Evolutionary conservation across 1,140 invertebrate species (phyloP).

Genomic region (Lasioglossum baleicum): DNA sequence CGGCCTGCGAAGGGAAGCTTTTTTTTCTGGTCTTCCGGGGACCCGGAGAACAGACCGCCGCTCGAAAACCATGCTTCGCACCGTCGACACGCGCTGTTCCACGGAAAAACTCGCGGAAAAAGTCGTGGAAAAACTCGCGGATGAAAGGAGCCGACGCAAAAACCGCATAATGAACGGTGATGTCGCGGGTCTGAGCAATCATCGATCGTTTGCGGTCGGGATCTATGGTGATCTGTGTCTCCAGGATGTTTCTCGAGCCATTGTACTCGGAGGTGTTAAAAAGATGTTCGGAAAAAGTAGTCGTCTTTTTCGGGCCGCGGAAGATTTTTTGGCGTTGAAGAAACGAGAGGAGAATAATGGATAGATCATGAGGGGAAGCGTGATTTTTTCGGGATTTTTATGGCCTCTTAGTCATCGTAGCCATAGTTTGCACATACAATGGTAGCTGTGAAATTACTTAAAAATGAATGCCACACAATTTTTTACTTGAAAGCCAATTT

Average conservation of each 20-base stretch:
- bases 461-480: too few relatives aligned
- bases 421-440: too few relatives aligned
- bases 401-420: too few relatives aligned
- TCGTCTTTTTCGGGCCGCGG: background rate
- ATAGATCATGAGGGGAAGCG: too few relatives aligned
- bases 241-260: background rate
- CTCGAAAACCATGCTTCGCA: too few relatives aligned
- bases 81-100: background rate
- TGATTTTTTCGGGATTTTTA: too few relatives aligned
- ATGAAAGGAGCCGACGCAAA: constrained; percentile 15
- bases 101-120: constrained; percentile 40
- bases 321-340: background rate
- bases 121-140: constrained; percentile 27
- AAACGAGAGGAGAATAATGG: too few relatives aligned
- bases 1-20: background rate
- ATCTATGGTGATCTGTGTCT: background rate
- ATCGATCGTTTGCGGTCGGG: constrained; percentile 11
- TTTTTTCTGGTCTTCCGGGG: too few relatives aligned
- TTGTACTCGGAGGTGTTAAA: background rate
- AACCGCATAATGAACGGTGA: constrained; percentile 34
- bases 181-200: background rate
- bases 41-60: too few relatives aligned
- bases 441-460: too few relatives aligned
- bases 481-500: too few relatives aligned
- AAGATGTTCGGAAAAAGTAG: background rate